Evolutionary conservation across 2,888 invertebrate genomes (phyloP), one percentile per base, ranked within the genome.

Genomic region (Scaptomyza polygonia): DNA sequence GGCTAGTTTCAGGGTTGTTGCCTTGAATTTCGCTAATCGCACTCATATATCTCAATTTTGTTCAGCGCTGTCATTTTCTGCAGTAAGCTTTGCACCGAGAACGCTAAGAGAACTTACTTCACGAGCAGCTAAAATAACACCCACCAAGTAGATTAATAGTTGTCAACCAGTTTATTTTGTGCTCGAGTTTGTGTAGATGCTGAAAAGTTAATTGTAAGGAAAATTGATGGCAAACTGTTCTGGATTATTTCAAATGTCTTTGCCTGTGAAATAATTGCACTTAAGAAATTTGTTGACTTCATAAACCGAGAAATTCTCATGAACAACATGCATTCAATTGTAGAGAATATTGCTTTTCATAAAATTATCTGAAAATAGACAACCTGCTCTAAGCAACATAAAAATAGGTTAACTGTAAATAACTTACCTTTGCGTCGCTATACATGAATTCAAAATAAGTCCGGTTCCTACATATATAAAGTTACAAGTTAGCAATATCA

Each of bases 1-100:
- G 40, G 47, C 40, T 52, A 67, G 66, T 39, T 48, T 63, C 62
- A 63, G 77, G 55, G 65, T 55, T 71, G 71, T 55, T 62, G 44
- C 88, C 86, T 83, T 84, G 72, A 79, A 67, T 65, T 57, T 64
- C 39, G 64, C 45, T 72, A 49, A 67, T 49, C 32, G 42, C 49
- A 18, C 16, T 7, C 34, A 45, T 42, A 36, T 30, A 34, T 53
- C 56, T 27, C 49, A 58, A 32, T 64, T 64, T 32, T 42, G n/a
- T 36, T n/a, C 27, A 25, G 54, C 7, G 3, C 18, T 48, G 39
- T 55, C 32, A 59, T 56, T 45, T 40, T 25, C n/a, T 30, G 36
- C 25, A 29, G 18, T 14, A 3, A 9, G 30, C 32, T 45, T 40
- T 27, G 32, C 45, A 27, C 14, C 14, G 40, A 30, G n/a, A 29